Evolutionary conservation across 2,797 vertebrate genomes (phyloP).

Genomic region (Pseudotriccus pelzelni): DNA sequence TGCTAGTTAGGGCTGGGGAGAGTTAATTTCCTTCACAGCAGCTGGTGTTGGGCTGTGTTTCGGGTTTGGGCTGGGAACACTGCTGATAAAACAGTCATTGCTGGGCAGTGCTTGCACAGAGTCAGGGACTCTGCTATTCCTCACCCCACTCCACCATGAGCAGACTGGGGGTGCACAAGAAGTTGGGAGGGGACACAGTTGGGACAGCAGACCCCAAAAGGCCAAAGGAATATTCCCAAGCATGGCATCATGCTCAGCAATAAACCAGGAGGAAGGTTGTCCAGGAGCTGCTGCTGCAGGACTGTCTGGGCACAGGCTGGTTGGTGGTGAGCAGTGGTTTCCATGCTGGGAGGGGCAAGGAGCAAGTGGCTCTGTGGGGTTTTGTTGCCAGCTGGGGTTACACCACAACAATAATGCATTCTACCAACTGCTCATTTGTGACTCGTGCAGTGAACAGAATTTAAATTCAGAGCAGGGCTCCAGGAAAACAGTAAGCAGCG

Average conservation of each 20-base stretch:
- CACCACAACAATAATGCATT: neutral
- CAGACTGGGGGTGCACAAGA: neutral
- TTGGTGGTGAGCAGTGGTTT: neutral
- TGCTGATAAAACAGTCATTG: neutral
- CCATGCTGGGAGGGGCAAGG: neutral
- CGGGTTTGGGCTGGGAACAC: neutral
- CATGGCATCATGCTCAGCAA: neutral
- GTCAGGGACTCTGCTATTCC: neutral
- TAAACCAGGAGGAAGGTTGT: neutral
- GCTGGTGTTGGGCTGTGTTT: neutral
- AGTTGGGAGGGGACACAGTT: neutral
- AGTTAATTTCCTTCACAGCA: neutral
- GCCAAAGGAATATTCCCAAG: neutral
- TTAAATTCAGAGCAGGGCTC: conserved; percentile 29
- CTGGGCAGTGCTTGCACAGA: neutral
- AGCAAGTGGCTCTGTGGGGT: neutral
- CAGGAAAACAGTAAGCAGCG: neutral
- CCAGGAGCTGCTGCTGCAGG: neutral
- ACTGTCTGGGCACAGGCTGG: neutral
- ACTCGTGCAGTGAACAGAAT: conserved; percentile 56
- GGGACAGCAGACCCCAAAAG: neutral
- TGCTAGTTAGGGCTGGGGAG: neutral
- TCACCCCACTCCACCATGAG: accelerated
- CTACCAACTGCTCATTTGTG: conserved; percentile 66
- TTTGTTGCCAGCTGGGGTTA: neutral